phyloP scores from a whole-genome alignment of 2,797 vertebrate species.

The Manis pentadactyla region DNA sequence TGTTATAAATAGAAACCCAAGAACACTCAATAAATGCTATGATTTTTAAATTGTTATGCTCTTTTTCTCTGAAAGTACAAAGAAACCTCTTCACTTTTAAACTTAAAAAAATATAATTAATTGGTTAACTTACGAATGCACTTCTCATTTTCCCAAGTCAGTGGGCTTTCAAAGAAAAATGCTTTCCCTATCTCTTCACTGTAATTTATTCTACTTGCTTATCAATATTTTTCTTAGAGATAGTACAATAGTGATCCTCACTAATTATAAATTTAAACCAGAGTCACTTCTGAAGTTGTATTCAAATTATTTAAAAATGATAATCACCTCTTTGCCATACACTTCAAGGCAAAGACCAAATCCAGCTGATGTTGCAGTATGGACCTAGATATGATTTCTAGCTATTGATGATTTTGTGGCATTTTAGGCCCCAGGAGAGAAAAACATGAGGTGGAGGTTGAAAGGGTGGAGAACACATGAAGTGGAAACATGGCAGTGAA shows the following conservation, averaged over 20 bases:
- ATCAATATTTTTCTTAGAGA: constrained; percentile 44
- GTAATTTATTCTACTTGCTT: constrained; percentile 13
- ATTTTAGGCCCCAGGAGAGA: not conserved
- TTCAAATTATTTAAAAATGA: constrained; percentile 64
- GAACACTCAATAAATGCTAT: not conserved
- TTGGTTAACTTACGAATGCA: not conserved
- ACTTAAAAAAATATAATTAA: not conserved
- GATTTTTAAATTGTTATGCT: not conserved
- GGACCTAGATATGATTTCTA: not conserved
- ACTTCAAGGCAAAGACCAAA: constrained; percentile 58
- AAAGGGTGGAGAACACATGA: not conserved
- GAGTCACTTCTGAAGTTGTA: constrained; percentile 27
- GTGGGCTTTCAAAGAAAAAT: not conserved
- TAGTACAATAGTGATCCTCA: not conserved
- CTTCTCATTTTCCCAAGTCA: not conserved
- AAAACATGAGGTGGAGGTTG: not conserved
- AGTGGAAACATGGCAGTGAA: not conserved
- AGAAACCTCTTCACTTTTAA: not conserved
- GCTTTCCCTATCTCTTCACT: not conserved
- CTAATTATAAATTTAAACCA: constrained; percentile 19
- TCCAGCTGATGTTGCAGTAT: not conserved
- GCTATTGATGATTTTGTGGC: not conserved
- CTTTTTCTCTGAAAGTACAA: constrained; percentile 39
- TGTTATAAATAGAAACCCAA: constrained; percentile 24
- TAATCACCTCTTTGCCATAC: constrained; percentile 50